A percentile compares a stretch with the other conserved stretches of the same genome.
These are phyloP conservation scores for Cheilinus undulatus DNA, from an alignment of 2,113 vertebrate genomes.

Conservation along the genomic window DNA sequence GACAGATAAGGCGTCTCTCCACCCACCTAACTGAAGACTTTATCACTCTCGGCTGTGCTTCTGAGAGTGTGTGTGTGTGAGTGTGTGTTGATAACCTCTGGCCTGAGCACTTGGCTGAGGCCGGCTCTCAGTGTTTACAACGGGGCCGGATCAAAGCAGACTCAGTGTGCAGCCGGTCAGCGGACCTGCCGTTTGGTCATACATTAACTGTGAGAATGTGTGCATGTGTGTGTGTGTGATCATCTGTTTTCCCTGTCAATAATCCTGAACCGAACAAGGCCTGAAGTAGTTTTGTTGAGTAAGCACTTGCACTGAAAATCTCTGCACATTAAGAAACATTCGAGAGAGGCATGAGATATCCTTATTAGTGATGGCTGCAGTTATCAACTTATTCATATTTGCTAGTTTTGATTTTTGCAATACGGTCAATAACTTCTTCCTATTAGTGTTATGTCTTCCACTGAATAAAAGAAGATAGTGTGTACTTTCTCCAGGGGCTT, in stretches of 20 bases:
- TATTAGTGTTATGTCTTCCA: too few species aligned
- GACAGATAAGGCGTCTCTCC: conserved; percentile 86
- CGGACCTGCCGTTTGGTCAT: conserved; percentile 81
- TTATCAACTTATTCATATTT: background rate
- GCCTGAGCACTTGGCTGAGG: conserved; percentile 54
- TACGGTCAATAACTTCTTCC: too few species aligned
- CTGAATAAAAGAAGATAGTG: too few species aligned
- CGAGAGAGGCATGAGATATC: background rate
- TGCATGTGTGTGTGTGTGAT: conserved; percentile 33
- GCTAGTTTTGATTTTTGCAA: too few species aligned
- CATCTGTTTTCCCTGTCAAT: conserved; percentile 63
- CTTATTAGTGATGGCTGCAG: background rate
- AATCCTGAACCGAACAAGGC: conserved; percentile 73
- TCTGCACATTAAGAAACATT: background rate
- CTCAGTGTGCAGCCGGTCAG: conserved; percentile 79
- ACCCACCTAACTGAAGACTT: conserved; percentile 80
- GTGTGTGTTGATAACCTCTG: conserved; percentile 77
- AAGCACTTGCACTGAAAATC: conserved; percentile 46
- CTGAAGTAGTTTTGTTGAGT: conserved; percentile 66
- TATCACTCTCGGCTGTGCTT: conserved; percentile 81
- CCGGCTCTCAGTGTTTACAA: conserved; percentile 68
- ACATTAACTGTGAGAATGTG: conserved; percentile 75
- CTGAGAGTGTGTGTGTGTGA: conserved; percentile 26
- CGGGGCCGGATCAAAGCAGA: conserved; percentile 85
- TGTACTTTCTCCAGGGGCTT: too few species aligned